Evolutionary conservation across 2,797 vertebrate genomes (phyloP).

Genomic region (Gallinago nigripennis): DNA sequence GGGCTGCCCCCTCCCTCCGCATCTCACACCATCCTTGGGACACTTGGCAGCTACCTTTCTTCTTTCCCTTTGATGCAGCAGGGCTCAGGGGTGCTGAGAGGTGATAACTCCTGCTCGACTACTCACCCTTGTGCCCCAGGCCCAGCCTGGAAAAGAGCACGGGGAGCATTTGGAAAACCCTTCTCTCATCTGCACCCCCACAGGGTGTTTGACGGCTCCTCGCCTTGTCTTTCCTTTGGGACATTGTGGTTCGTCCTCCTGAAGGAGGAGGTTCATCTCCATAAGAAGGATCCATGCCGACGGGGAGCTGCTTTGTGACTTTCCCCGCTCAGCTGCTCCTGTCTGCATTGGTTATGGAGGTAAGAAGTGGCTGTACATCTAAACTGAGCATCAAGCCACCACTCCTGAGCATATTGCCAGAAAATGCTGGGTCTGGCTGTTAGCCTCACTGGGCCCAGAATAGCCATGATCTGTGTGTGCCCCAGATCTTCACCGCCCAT

Average conservation of each 20-base stretch:
- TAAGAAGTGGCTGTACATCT: not conserved
- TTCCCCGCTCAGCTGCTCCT: not conserved
- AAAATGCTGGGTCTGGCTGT: not conserved
- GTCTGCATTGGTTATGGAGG: not conserved
- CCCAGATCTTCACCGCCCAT: not conserved
- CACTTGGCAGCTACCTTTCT: not conserved
- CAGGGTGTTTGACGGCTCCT: not conserved
- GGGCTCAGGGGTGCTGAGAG: not conserved
- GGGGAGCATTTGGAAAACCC: accelerated
- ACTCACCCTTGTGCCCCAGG: not conserved
- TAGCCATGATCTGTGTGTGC: not conserved
- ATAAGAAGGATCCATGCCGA: not conserved
- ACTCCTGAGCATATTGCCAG: not conserved
- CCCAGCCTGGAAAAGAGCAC: accelerated
- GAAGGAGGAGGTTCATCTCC: not conserved
- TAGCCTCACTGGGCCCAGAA: not conserved
- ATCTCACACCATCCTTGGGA: accelerated
- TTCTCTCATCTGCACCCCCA: accelerated
- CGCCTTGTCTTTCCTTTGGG: not conserved
- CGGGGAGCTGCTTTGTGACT: accelerated
- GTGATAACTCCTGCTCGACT: not conserved
- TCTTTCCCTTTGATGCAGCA: not conserved
- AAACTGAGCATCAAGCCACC: accelerated
- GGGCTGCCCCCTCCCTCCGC: not conserved
- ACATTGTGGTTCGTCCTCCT: not conserved